Evolutionary conservation across 2,888 invertebrate species (phyloP).

Genomic region (Salpingus planirostris): DNA sequence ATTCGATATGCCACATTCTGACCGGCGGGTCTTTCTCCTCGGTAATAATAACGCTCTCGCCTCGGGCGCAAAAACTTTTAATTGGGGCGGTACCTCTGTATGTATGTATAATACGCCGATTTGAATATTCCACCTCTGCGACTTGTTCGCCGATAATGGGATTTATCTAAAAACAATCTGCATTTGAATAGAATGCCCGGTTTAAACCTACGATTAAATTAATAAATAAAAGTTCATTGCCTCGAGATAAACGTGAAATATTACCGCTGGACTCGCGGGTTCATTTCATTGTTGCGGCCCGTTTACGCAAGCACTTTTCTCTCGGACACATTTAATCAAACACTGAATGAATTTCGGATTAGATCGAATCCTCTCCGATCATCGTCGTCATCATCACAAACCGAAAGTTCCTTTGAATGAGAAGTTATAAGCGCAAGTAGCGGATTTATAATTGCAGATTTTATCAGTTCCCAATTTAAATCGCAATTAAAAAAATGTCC

Average conservation of each 20-base stretch:
- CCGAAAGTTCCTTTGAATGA: background rate
- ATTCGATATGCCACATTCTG: too few relatives aligned
- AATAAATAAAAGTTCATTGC: slow-evolving; percentile 15
- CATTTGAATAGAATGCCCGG: slow-evolving; percentile 20
- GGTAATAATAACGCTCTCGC: too few relatives aligned
- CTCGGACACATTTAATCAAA: slow-evolving; percentile 2
- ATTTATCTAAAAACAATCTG: slow-evolving; percentile 12
- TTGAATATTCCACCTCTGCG: slow-evolving; percentile 2
- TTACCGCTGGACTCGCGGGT: too few relatives aligned
- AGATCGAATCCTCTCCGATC: too few relatives aligned
- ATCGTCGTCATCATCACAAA: too few relatives aligned
- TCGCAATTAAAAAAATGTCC: slow-evolving; percentile 9
- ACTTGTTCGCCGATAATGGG: slow-evolving; percentile 3
- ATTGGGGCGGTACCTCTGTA: background rate
- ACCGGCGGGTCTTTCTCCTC: too few relatives aligned
- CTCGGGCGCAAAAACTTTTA: too few relatives aligned
- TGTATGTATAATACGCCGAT: too few relatives aligned
- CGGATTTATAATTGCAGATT: slow-evolving; percentile 9
- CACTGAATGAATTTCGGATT: too few relatives aligned
- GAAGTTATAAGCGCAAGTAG: background rate
- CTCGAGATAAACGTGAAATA: slow-evolving; percentile 13
- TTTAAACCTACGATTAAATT: slow-evolving; percentile 20
- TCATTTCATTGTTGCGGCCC: too few relatives aligned
- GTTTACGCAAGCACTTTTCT: background rate
- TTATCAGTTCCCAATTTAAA: slow-evolving; percentile 12